Evolutionary conservation across 1,140 invertebrate genomes (phyloP).

Genomic region (Sitobion miscanthi): DNA sequence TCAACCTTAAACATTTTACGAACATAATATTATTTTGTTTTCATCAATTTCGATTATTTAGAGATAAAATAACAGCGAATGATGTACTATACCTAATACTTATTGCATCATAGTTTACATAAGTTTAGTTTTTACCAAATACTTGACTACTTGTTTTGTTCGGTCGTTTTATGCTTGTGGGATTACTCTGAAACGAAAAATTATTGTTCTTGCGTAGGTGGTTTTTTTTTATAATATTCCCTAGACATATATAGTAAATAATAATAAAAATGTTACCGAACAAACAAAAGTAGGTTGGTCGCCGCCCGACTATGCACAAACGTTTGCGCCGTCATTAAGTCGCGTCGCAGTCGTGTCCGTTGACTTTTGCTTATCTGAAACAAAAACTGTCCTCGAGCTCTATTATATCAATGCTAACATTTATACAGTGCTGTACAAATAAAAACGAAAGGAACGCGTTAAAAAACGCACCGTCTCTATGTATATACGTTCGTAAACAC

Average conservation of each 20-base stretch:
- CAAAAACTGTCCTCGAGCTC: neutral
- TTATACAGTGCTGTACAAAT: neutral
- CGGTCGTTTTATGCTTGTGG: neutral
- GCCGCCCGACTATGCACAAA: neutral
- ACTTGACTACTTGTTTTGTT: neutral
- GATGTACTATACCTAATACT: neutral
- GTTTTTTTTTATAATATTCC: neutral
- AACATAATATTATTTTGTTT: conserved; percentile 1
- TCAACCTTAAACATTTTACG: neutral
- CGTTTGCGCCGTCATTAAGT: neutral
- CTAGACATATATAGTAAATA: neutral
- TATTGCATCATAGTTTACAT: neutral
- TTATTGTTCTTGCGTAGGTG: neutral
- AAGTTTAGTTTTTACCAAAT: neutral
- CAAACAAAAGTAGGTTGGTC: neutral
- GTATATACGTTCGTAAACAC: neutral
- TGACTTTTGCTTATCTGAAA: conserved; percentile 13
- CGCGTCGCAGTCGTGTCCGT: neutral
- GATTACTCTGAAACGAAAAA: neutral
- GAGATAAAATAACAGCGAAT: neutral
- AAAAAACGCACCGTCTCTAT: neutral
- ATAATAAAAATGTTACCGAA: neutral
- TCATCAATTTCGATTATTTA: neutral
- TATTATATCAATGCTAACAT: neutral
- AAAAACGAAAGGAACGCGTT: neutral